phyloP scores from a whole-genome alignment of 2,888 invertebrate genomes.

The Spilosoma lubricipeda region DNA sequence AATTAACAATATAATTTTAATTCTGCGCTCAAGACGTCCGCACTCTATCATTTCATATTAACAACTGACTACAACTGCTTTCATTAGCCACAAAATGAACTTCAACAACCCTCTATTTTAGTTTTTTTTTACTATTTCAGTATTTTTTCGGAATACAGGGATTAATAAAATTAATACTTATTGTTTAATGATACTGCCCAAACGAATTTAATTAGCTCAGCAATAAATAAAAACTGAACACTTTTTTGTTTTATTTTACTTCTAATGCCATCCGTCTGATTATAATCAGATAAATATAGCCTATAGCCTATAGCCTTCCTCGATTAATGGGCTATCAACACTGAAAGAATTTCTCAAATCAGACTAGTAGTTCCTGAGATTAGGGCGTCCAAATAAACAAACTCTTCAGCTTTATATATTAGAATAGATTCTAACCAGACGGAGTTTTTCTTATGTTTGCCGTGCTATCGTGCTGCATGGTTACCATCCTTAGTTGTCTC shows the following conservation, averaged over 20 bases:
- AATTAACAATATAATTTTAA: background rate
- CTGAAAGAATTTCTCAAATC: too few species aligned
- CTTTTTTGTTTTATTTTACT: constrained; percentile 26
- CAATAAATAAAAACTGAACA: constrained; percentile 41
- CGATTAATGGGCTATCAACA: too few species aligned
- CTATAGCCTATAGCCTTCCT: too few species aligned
- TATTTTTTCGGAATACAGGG: constrained; percentile 46
- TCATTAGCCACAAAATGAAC: background rate
- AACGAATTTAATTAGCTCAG: constrained; percentile 62
- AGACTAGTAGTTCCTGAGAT: too few species aligned
- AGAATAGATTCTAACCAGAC: too few species aligned
- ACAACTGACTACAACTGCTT: constrained; percentile 1
- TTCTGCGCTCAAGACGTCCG: constrained; percentile 19
- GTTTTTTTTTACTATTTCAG: constrained; percentile 25
- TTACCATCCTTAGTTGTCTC: too few species aligned
- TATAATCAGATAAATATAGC: too few species aligned
- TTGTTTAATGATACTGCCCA: constrained; percentile 53
- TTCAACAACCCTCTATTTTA: constrained; percentile 6
- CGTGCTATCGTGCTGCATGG: too few species aligned
- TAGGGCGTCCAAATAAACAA: too few species aligned
- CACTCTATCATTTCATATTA: background rate
- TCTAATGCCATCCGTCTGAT: background rate
- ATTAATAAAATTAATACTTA: constrained; percentile 31
- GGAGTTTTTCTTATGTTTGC: too few species aligned
- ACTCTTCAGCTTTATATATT: too few species aligned